Evolutionary conservation across 2,797 vertebrate species (phyloP), one percentile per base, ranked within the genome.

Genomic region (Peromyscus aztecus): DNA sequence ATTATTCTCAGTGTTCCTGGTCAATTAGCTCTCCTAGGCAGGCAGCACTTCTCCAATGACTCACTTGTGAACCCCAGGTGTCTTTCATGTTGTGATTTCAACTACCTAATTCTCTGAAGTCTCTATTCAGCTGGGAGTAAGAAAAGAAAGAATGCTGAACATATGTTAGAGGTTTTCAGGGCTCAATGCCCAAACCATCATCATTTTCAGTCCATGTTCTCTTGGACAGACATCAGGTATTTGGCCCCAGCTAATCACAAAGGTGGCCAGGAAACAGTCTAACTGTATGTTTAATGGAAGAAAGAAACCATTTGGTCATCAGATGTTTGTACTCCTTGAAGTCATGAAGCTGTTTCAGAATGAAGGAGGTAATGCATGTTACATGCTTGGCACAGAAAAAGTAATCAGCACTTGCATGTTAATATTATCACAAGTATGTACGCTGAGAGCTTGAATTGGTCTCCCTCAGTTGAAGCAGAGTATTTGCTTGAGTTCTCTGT

Each of bases 11-110:
- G 40, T 88, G 19, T 73, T 89, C 21, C 75, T 90, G 57, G 65
- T 55, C 89, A 82, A 46, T 24, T 1, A 90, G 52, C 78, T 88
- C 67, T 92, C 14, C 78, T 43, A 21, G 69, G 43, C 9, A 84
- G 49, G 34, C 7, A 84, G 55, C 21, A 65, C 65, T 94, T 55
- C 82, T 77, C 27, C 19, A 65, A 67, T 37, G 27, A 85, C 86
- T 77, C 63, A 37, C 76, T 87, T 91, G 40, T 69, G 46, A 83
- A 31, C 40, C 13, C 19, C 31, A 85, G 57, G 49, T 27, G 82
- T 89, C 83, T 98, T 94, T 52, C 37, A 76, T 86, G 92, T 95
- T 94, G 49, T 85, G 82, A 37, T 90, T 96, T 95, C 65, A 73
- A 77, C 21, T 4, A 92, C 46, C 78, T 61, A 46, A 82, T 89